Evolutionary conservation across 2,888 invertebrate genomes (phyloP), one percentile per base, ranked within the genome.

Genomic region (Drosophila cognata): DNA sequence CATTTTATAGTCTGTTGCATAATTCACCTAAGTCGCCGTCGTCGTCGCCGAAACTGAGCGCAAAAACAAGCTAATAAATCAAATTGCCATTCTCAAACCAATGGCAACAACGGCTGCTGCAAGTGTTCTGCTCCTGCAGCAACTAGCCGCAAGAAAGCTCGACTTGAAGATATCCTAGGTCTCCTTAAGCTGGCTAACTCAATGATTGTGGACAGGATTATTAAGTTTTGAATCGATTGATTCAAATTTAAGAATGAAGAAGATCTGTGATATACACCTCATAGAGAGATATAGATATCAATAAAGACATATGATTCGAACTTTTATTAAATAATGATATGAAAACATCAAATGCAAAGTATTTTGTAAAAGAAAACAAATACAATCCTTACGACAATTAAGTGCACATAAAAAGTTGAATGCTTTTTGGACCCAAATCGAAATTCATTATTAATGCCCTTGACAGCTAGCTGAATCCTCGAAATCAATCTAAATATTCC

Each of bases 1-100:
- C 77, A 82, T 79, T 84, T 84, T 84, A 79, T 82, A 88, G 85
- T 75, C 75, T 64, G 72, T 85, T 85, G 85, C 89, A 89, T 88
- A 85, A 85, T 82, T 71, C 73, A 77, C 35, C 58, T 55, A 72
- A 79, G 73, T 69, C 63, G 43, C 69, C 65, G 43, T 35, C 35
- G 35, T 13, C 35, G 36, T 46, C 8, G 78, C 65, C 73, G 74
- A 74, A 81, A 76, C 84, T 73, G 73, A 77, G 58, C 66, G 69
- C 79, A 79, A 77, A 79, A 88, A 81, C 84, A 86, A 86, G 84
- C 85, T 78, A 86, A 86, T 86, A 86, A 86, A 86, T 86, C 85
- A 86, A 89, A 86, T 78, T 84, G 89, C 85, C 85, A 88, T 85
- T 85, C 89, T 85, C 89, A 89, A 89, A 88, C 84, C 79, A 68